A percentile compares a stretch with the other conserved stretches of the same genome.
phyloP scores from a whole-genome alignment of 2,113 vertebrate genomes.

The Petrocephalus microphthalmus region DNA sequence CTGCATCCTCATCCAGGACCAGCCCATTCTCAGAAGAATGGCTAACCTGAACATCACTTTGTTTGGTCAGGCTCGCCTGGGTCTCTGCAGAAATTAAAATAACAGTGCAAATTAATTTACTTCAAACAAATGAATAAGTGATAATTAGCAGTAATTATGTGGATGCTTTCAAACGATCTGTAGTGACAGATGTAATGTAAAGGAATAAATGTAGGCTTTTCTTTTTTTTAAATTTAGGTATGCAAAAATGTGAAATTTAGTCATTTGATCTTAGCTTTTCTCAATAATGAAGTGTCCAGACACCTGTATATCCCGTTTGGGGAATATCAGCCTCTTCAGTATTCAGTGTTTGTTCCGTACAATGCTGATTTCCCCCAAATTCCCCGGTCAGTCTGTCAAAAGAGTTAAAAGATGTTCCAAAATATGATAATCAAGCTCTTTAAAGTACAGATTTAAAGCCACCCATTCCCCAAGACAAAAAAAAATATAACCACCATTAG shows the following conservation, averaged over 20 bases:
- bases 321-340: not conserved
- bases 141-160: not conserved
- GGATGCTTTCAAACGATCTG: not conserved
- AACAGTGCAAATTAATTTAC: not conserved
- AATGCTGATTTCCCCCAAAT: constrained; percentile 20
- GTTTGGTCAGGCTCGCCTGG: constrained; percentile 20
- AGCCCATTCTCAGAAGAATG: constrained; percentile 25
- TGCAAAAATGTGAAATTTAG: not conserved
- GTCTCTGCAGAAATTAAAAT: constrained; percentile 30
- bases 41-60: constrained; percentile 15
- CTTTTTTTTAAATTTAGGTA: not conserved
- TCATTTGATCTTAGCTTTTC: not conserved
- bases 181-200: not conserved
- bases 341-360: constrained; percentile 16
- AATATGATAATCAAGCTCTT: constrained; percentile 1
- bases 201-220: not conserved
- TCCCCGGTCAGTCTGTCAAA: constrained; percentile 44
- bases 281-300: constrained; percentile 20
- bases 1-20: constrained; percentile 1
- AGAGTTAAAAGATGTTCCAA: constrained; percentile 32
- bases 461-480: not conserved
- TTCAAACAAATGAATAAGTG: not conserved
- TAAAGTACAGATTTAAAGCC: not conserved
- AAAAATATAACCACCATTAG: not conserved
- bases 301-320: constrained; percentile 36